phyloP scores from a whole-genome alignment of 2,113 vertebrate species.

The Argyrosomus japonicus region DNA sequence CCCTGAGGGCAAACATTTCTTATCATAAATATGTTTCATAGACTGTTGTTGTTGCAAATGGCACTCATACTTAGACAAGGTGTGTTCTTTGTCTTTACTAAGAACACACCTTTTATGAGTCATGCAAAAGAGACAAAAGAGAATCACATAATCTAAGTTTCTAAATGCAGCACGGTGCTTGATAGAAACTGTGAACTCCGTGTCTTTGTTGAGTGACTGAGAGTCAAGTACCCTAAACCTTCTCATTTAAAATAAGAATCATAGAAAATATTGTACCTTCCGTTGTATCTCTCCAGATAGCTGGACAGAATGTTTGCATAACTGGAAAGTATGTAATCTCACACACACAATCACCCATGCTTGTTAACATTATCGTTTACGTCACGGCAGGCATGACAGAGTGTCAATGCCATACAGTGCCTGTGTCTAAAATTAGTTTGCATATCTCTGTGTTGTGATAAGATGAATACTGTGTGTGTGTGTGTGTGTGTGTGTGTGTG shows the following conservation, averaged over 20 bases:
- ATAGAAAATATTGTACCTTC: not conserved
- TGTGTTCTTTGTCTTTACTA: not conserved
- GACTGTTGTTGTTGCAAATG: not conserved
- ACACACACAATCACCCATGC: not conserved
- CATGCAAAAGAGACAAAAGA: too few species aligned
- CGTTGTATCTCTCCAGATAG: not conserved
- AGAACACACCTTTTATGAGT: not conserved
- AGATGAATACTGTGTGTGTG: not conserved
- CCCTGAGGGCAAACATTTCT: not conserved
- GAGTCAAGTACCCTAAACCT: not conserved
- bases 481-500: not conserved
- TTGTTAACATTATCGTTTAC: not conserved
- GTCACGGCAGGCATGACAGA: constrained; percentile 7
- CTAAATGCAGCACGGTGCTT: too few species aligned
- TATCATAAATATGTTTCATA: not conserved
- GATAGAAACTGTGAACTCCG: too few species aligned
- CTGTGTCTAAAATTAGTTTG: not conserved
- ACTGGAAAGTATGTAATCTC: not conserved
- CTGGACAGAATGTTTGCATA: not conserved
- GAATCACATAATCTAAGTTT: not conserved
- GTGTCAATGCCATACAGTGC: not conserved
- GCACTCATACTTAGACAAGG: not conserved
- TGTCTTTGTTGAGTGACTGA: not conserved
- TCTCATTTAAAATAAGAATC: too few species aligned
- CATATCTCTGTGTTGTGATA: too few species aligned